Evolutionary conservation across 2,797 vertebrate genomes (phyloP), one percentile per base, ranked within the genome.

Genomic region (Mastacembelus armatus): DNA sequence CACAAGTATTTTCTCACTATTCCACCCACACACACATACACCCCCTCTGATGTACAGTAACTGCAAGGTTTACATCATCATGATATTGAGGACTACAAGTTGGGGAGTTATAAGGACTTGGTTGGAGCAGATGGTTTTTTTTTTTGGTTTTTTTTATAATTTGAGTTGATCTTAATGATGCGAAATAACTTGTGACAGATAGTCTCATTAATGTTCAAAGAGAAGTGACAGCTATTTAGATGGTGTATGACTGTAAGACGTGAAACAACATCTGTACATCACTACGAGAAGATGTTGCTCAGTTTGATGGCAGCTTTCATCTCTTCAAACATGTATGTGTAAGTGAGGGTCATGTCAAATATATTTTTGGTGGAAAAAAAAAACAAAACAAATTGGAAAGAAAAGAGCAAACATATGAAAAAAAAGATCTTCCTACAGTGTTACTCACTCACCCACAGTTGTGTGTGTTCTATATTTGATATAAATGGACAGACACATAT

Each of bases 1-100:
- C 35, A 45, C 60, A 73, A 48, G 42, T 47, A n/a, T 56, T 74
- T 84, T 62, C 57, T 77, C 74, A 48, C 62, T 32, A 45, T 22
- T 18, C 44, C 40, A 16, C 51, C 51, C 32, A 55, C 42, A 15
- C 27, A 49, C 12, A 18, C 47, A 27, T 18, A 52, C 69, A 27
- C 55, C 55, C 10, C 10, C 22, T 24, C 26, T 27, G 39, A 71
- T 66, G 49, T 50, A n/a, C n/a, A n/a, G n/a, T n/a, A 29, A 33
- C 48, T 57, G 47, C 12, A 30, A 50, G 36, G 42, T 60, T 76
- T 44, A 59, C 55, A 71, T 78, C 56, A 75, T 18, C 32, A 0
- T 21, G n/a, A 5, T 22, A 10, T 55, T 19, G 35, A 18, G 18
- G 58, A 52, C 32, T 49, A 24, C 36, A 30, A 33, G 40, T 55